Percentiles rank a stretch among this genome's conserved stretches.
phyloP scores from a whole-genome alignment of 1,140 invertebrate species.

The Oedothorax gibbosus region DNA sequence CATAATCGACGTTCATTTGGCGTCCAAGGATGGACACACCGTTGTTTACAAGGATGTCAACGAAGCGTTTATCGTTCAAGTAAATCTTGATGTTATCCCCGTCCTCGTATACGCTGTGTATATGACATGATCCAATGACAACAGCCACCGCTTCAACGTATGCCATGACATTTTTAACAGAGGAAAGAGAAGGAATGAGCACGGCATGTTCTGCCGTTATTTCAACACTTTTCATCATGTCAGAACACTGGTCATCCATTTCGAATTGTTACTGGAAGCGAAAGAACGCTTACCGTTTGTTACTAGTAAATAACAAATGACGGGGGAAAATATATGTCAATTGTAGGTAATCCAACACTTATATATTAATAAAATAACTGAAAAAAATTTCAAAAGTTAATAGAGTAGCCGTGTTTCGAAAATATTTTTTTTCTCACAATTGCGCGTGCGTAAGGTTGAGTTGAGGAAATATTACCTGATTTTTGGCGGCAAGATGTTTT shows the following conservation, averaged over 20 bases:
- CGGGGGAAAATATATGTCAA: too few species aligned
- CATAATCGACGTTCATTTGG: conserved; percentile 39
- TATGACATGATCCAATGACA: conserved; percentile 37
- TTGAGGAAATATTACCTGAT: too few species aligned
- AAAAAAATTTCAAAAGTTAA: too few species aligned
- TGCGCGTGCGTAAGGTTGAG: too few species aligned
- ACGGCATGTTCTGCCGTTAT: conserved; percentile 36
- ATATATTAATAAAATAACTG: too few species aligned
- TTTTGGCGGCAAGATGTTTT: too few species aligned
- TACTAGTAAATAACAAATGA: too few species aligned
- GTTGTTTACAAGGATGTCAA: conserved; percentile 31
- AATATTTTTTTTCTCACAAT: too few species aligned
- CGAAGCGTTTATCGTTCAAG: conserved; percentile 27
- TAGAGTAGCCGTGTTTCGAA: too few species aligned
- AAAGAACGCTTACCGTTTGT: neutral
- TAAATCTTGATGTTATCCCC: conserved; percentile 23
- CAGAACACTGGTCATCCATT: conserved; percentile 4
- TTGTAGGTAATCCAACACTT: too few species aligned
- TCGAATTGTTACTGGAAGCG: neutral
- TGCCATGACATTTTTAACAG: conserved; percentile 13
- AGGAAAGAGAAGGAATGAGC: conserved; percentile 10
- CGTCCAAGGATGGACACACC: conserved; percentile 14
- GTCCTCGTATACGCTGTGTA: conserved; percentile 40
- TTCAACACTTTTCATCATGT: conserved; percentile 20
- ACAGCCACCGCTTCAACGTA: conserved; percentile 40